Evolutionary conservation across 92 coral and sea anemone genomes (phyloP).

Genomic region (Porites rus): DNA sequence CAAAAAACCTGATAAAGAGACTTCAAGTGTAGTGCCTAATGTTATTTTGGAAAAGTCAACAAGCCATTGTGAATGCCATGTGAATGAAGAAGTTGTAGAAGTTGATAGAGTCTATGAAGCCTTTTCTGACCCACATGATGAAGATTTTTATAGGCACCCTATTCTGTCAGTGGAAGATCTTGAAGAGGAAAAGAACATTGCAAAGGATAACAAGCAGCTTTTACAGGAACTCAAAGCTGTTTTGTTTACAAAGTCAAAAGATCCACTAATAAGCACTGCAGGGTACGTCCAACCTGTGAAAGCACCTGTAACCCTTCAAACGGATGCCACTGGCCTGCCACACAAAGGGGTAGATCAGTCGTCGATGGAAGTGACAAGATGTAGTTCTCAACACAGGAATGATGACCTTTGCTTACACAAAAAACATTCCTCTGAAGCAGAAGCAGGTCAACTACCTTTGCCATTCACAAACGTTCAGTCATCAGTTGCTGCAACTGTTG

Average conservation of each 20-base stretch:
- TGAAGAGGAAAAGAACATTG: slow-evolving; percentile 65
- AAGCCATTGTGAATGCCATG: background rate
- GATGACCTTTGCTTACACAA: background rate
- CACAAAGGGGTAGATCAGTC: background rate
- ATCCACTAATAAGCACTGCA: slow-evolving; percentile 82
- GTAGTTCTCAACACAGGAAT: background rate
- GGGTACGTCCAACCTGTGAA: slow-evolving; percentile 78
- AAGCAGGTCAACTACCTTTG: background rate
- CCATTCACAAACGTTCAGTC: slow-evolving; percentile 38
- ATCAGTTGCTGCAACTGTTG: slow-evolving; percentile 83
- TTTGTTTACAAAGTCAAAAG: slow-evolving; percentile 79
- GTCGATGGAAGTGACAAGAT: background rate
- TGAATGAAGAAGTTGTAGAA: slow-evolving; percentile 16
- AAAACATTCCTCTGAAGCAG: background rate
- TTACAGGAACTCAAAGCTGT: slow-evolving; percentile 88
- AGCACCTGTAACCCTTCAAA: background rate
- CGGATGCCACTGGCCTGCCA: background rate
- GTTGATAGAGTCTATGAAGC: slow-evolving; percentile 92
- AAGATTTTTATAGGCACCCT: slow-evolving; percentile 31
- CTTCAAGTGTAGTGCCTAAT: background rate
- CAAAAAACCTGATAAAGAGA: background rate
- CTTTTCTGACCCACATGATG: slow-evolving; percentile 76
- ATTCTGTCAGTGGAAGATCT: slow-evolving; percentile 66
- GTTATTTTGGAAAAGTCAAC: slow-evolving; percentile 32
- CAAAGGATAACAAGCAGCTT: slow-evolving; percentile 85